These are phyloP conservation scores for Delphinus delphis DNA, from an alignment of 2,113 vertebrate species.

Conservation along the genomic window DNA sequence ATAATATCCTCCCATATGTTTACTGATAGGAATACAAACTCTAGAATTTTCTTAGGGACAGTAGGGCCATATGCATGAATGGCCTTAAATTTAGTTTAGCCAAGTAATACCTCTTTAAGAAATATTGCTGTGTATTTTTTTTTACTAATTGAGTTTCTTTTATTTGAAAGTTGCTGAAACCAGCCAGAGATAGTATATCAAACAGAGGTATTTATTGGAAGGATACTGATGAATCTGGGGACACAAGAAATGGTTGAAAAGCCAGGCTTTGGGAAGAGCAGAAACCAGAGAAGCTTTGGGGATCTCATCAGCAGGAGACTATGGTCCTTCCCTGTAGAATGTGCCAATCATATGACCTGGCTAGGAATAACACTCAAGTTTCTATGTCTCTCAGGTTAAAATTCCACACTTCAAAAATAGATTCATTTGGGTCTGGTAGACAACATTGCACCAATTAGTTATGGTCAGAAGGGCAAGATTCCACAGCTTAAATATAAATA, in stretches of 20 bases:
- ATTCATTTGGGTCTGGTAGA: background rate
- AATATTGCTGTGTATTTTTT: background rate
- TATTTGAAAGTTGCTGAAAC: conserved; percentile 12
- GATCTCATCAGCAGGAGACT: background rate
- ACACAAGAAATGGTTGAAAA: background rate
- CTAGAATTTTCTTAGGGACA: background rate
- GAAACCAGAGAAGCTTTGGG: background rate
- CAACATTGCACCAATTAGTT: background rate
- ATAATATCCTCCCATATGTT: background rate
- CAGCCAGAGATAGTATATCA: background rate
- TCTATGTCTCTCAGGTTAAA: background rate
- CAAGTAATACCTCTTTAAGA: background rate
- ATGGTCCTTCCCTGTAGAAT: background rate
- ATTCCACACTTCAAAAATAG: background rate
- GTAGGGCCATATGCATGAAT: background rate
- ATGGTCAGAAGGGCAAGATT: background rate
- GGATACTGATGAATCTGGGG: background rate
- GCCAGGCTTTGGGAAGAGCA: background rate
- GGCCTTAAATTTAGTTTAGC: background rate
- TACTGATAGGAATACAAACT: background rate
- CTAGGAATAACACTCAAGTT: background rate
- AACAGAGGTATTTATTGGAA: background rate
- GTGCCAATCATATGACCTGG: background rate
- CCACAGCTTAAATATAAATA: background rate
- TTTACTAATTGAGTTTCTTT: background rate